Conservation (phyloP, 1,140 invertebrate genomes). For the Leguminivora glycinivorella region DNA sequence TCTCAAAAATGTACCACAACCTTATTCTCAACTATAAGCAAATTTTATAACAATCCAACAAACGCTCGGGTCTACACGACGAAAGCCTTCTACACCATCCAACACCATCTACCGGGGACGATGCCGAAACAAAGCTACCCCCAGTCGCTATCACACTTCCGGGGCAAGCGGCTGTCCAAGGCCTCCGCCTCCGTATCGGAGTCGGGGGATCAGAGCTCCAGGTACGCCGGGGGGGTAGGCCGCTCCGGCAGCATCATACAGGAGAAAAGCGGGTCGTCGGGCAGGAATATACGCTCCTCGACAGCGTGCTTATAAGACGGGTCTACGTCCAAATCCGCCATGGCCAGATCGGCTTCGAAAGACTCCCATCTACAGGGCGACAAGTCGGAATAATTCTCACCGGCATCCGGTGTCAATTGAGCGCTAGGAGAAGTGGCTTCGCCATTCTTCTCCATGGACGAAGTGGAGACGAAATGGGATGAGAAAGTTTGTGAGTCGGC, state of each 20-base stretch:
- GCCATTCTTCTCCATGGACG: conserved; percentile 73
- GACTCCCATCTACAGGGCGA: conserved; percentile 76
- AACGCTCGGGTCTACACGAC: conserved; percentile 49
- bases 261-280: conserved; percentile 66
- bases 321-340: conserved; percentile 75
- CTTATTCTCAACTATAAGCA: conserved; percentile 69
- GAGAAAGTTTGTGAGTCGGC: conserved; percentile 80
- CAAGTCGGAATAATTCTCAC: conserved; percentile 70
- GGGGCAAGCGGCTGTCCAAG: conserved; percentile 55
- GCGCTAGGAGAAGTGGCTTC: conserved; percentile 79
- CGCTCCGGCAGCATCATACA: conserved; percentile 61
- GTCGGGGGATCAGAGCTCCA: conserved; percentile 74
- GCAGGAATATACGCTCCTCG: conserved; percentile 80
- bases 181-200: conserved; percentile 70
- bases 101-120: conserved; percentile 42
- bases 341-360: conserved; percentile 76
- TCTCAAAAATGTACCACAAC: conserved; percentile 75
- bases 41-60: conserved; percentile 65
- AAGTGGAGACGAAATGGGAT: conserved; percentile 80
- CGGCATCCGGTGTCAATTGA: conserved; percentile 79
- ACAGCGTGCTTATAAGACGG: conserved; percentile 79
- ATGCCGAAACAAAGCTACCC: conserved; percentile 40
- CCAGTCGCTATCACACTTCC: conserved; percentile 48
- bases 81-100: conserved; percentile 43
- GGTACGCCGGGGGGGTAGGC: conserved; percentile 67